Conservation (phyloP, 1,140 invertebrate species). For the Calephelis nemesis region DNA sequence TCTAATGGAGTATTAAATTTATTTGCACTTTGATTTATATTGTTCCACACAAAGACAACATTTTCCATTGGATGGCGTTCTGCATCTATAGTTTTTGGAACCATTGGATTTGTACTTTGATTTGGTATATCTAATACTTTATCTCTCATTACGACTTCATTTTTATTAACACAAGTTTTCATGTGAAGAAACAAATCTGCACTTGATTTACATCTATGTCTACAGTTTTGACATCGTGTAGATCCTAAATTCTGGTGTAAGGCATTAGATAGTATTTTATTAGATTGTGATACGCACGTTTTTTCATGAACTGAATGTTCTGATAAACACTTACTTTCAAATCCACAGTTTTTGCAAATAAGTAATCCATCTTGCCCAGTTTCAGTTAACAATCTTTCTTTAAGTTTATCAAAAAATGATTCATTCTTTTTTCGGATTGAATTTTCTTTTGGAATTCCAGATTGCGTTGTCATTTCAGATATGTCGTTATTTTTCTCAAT, state of each 20-base stretch:
- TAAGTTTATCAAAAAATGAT: slow-evolving; percentile 90
- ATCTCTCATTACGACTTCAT: not conserved
- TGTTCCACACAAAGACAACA: slow-evolving; percentile 88
- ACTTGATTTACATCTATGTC: slow-evolving; percentile 90
- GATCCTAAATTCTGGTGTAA: slow-evolving; percentile 80
- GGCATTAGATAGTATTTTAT: slow-evolving; percentile 52
- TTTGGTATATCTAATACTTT: not conserved
- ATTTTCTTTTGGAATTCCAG: slow-evolving; percentile 52
- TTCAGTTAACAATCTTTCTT: slow-evolving; percentile 84
- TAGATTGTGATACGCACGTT: slow-evolving; percentile 76
- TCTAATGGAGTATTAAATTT: slow-evolving; percentile 68
- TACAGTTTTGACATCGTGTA: slow-evolving; percentile 90
- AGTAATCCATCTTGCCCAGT: slow-evolving; percentile 80
- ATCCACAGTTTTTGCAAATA: slow-evolving; percentile 86
- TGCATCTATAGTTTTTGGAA: slow-evolving; percentile 56
- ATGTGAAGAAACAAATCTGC: slow-evolving; percentile 87
- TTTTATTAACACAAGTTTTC: slow-evolving; percentile 80
- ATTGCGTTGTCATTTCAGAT: slow-evolving; percentile 52
- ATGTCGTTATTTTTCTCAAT: slow-evolving; percentile 46
- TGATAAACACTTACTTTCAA: slow-evolving; percentile 91
- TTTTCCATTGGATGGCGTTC: slow-evolving; percentile 86
- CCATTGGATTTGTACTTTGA: slow-evolving; percentile 42
- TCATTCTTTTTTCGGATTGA: slow-evolving; percentile 83
- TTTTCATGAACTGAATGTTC: slow-evolving; percentile 88
- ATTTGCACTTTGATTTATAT: slow-evolving; percentile 62